Conservation (phyloP, 2,113 vertebrate species). For the Podarcis cretensis region DNA sequence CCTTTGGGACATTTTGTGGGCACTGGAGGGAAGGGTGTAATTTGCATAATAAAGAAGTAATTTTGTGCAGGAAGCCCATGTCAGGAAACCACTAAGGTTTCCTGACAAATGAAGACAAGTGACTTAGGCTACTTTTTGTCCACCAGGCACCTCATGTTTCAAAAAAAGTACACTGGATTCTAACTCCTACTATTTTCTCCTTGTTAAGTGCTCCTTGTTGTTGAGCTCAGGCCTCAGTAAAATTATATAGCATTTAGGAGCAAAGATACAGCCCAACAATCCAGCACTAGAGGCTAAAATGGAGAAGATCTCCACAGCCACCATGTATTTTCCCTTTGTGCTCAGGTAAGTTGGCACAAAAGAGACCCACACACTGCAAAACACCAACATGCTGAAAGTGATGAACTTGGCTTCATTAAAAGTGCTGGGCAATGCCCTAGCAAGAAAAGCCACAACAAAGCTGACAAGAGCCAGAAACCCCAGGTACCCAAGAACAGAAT, state of each 20-base stretch:
- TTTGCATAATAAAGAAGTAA: no score
- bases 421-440: not conserved
- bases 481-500: not conserved
- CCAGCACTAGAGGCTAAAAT: conserved; percentile 4
- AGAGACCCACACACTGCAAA: conserved; percentile 11
- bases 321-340: conserved; percentile 12
- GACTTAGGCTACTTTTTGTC: no score
- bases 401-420: conserved; percentile 23
- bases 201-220: not conserved
- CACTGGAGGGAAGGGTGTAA: no score
- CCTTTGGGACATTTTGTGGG: no score
- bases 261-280: conserved; percentile 1
- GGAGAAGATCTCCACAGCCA: conserved; percentile 14
- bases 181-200: not conserved
- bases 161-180: no score
- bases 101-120: no score
- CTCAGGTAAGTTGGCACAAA: conserved; percentile 16
- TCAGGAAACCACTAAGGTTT: no score
- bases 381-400: conserved; percentile 6
- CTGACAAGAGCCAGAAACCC: not conserved
- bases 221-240: not conserved
- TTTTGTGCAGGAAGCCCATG: no score
- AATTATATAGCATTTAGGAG: not conserved
- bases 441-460: not conserved
- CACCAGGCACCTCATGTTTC: no score